Base-by-base conservation (phyloP, 2,113 vertebrate species). In the Sterna hirundo region DNA sequence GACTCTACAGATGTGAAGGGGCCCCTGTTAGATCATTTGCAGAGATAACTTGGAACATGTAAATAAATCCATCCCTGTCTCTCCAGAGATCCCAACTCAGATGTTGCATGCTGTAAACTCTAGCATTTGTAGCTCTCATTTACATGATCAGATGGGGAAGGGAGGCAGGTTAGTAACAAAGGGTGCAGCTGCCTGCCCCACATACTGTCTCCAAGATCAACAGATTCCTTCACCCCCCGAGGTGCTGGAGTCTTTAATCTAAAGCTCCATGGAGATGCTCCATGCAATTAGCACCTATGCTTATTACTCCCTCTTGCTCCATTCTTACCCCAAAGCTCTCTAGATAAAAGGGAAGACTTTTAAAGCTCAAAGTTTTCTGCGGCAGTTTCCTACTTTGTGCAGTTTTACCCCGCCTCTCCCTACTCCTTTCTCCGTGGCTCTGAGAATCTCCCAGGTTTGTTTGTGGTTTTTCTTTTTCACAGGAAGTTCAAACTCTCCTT, bases 221-320 rank as follows among this genome's bases (percentile, higher is more conserved):
- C 93, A 90, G 96, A 96, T 97, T 71, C 95, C 90, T 61, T 58
- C 69, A 88, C 15, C 76, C 58, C 97, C 96, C 52, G 46, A 83
- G 95, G 96, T 72, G 83, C 96, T 94, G 84, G 13, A 90, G 82
- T 16, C 85, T 95, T 97, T 93, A 29, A 96, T 96, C 95, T 95
- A 11, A 47, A 68, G 54, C 94, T 75, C 84, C 70, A 9, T 14
- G 84, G 96, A 88, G 96, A 92, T 97, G 91, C 78, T 86, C 66
- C 64, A 21, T 62, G 77, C 95, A 97, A 96, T 94, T 92, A 92
- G 95, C 83, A 54, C 83, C 90, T 25, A 11, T 87, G 76, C 92
- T 95, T 86, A 87, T 94, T 86, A 60, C 64, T 94, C n/a, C 60
- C 21, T 86, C 92, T 66, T 44, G 40, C 85, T 93, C 93, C 91